Base-by-base conservation (phyloP, 2,797 vertebrate species). In the Streptopelia turtur region DNA sequence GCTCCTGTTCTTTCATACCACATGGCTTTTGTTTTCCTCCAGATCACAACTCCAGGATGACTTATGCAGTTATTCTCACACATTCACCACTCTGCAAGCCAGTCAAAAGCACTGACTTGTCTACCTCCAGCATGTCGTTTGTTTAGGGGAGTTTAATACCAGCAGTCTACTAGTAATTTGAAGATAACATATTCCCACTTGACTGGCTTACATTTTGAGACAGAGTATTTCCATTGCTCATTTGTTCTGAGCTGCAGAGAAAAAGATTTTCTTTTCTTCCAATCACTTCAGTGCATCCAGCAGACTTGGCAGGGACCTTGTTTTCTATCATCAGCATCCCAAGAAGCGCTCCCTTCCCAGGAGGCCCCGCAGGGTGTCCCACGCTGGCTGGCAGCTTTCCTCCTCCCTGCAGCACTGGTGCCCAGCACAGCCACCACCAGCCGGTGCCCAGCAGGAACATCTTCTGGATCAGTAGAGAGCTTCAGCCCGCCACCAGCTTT, bases 1-100 rank as follows among this genome's bases (percentile, higher is more conserved):
- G 64, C 52, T 95, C 56, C 71, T 47, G 16, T 4, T 94, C 41
- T 81, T 94, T 94, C 91, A 75, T 25, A 43, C 22, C 83, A 41
- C 45, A 53, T 0, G 4, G 35, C 22, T 81, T 90, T 63, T 63
- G 33, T 6, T 69, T 70, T 85, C 49, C 74, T 90, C 52, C 60
- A 84, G 31, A 80, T 39, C 81, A 71, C 20, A 71, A n/a, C 25
- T 88, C 23, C 78, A 84, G 63, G 37, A 83, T 0, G 3, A 52
- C 75, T 90, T 61, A 57, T 10, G 72, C 57, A 87, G 86, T 66
- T 85, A 80, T 22, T 39, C n/a, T 93, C 0, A 0, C 10, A 16
- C 0, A 2, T 47, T 20, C 57, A 72, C 16, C 45, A 45, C 31
- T 91, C 83, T 37, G 37, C 31, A 91, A 69, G 63, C 20, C 0